Evolutionary conservation across 2,797 vertebrate genomes (phyloP), one percentile per base, ranked within the genome.

Genomic region (Momotus momota): DNA sequence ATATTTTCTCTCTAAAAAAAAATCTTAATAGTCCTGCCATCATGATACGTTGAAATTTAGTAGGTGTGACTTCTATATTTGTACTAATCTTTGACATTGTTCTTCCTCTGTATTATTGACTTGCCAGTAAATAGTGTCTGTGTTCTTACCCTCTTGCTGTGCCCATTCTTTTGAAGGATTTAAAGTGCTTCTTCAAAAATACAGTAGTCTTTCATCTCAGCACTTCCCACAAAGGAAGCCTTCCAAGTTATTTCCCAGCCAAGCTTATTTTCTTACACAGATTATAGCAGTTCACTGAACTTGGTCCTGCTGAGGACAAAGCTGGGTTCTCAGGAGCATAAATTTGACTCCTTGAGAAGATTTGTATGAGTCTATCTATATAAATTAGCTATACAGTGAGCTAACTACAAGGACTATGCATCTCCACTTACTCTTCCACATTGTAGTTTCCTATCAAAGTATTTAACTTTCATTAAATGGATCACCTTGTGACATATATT

Each of bases 281-380:
- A 97, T 97, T 96, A 94, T 70, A 94, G 84, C 84, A 96, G 93
- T 92, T 97, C 94, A 94, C 26, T 93, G 92, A 94, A 97, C 91
- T 93, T 93, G 91, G 94, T 96, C 77, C 74, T 95, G 83, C 57
- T 79, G 72, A 78, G 81, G 94, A 93, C 89, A 93, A 94, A 93
- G 74, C 88, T 93, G 73, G 70, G 86, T 93, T 93, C 88, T 95
- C 73, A 67, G 86, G 52, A 92, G 81, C 80, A 57, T 16, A 40
- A 51, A 85, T 94, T 51, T 91, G 78, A 71, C 58, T 92, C 45
- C 86, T 96, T 88, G 81, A 88, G 94, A 91, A 96, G 79, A 82
- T 93, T 75, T 46, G 31, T 80, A 62, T 81, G 70, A 88, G 71
- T 26, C 31, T 86, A 69, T 58, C 65, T 72, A 29, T 84, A 74